Evolutionary conservation across 2,113 vertebrate genomes (phyloP).

Genomic region (Cricetomys ansorgei): DNA sequence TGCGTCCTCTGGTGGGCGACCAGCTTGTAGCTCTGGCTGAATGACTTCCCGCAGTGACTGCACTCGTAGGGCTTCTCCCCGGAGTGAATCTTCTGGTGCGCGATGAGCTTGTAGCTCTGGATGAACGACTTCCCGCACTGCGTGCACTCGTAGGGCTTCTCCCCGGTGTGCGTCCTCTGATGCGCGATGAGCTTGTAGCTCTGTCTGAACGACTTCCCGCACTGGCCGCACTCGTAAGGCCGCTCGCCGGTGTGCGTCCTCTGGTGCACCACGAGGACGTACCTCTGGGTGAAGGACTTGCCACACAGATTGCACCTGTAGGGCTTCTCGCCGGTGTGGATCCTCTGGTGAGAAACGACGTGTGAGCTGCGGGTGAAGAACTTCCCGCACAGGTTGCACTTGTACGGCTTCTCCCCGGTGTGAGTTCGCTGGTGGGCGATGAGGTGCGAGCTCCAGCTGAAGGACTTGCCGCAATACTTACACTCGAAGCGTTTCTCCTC

Average conservation of each 20-base stretch:
- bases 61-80: slow-evolving; percentile 76
- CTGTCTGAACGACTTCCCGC: slow-evolving; percentile 90
- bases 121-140: slow-evolving; percentile 88
- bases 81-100: slow-evolving; percentile 74
- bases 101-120: slow-evolving; percentile 77
- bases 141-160: slow-evolving; percentile 83
- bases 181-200: slow-evolving; percentile 91
- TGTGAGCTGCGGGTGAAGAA: slow-evolving; percentile 79
- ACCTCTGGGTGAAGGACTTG: slow-evolving; percentile 79
- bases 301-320: slow-evolving; percentile 79
- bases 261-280: slow-evolving; percentile 77
- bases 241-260: slow-evolving; percentile 80
- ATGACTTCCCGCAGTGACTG: slow-evolving; percentile 69
- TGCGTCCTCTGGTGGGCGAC: slow-evolving; percentile 73
- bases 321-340: slow-evolving; percentile 78
- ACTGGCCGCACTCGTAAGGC: slow-evolving; percentile 73
- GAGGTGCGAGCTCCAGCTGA: slow-evolving; percentile 79
- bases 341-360: slow-evolving; percentile 75
- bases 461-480: slow-evolving; percentile 72
- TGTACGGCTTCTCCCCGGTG: slow-evolving; percentile 79
- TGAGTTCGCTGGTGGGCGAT: slow-evolving; percentile 78
- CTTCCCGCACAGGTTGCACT: slow-evolving; percentile 77
- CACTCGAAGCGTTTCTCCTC: slow-evolving; percentile 78
- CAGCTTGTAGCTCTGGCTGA: slow-evolving; percentile 71
- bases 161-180: slow-evolving; percentile 77